A percentile compares a stretch with the other conserved stretches of the same genome.
Conservation (phyloP, 2,888 invertebrate species). For the Polyploca ridens region DNA sequence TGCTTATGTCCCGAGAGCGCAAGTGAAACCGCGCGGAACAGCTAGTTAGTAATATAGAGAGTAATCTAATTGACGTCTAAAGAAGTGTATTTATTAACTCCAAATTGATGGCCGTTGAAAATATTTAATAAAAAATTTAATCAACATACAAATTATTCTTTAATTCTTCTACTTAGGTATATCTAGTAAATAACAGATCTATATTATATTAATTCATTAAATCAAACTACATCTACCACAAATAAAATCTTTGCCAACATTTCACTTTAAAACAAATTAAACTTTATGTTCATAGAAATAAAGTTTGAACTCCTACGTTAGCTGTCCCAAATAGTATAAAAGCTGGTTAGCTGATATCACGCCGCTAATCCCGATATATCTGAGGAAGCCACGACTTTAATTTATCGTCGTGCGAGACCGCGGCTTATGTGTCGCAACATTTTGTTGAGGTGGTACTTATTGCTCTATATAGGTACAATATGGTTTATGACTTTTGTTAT, state of each 20-base stretch:
- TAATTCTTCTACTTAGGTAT: too few relatives aligned
- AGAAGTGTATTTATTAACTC: too few relatives aligned
- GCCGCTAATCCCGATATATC: slow-evolving; percentile 53
- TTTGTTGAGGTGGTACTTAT: slow-evolving; percentile 9
- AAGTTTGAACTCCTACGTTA: slow-evolving; percentile 24
- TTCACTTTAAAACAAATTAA: not conserved
- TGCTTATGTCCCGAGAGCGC: too few relatives aligned
- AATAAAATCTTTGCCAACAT: slow-evolving; percentile 4
- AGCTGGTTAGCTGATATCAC: slow-evolving; percentile 36
- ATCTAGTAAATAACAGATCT: not conserved
- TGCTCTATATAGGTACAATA: not conserved
- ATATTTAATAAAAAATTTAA: too few relatives aligned
- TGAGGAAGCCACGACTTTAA: slow-evolving; percentile 46
- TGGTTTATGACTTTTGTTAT: slow-evolving; percentile 25
- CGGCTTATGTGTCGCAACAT: slow-evolving; percentile 42
- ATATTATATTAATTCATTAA: not conserved
- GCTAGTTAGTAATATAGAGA: too few relatives aligned
- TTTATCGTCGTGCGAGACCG: slow-evolving; percentile 51
- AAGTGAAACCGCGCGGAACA: too few relatives aligned
- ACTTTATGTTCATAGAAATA: slow-evolving; percentile 24
- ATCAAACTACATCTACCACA: not conserved
- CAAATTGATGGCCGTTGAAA: too few relatives aligned
- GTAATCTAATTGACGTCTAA: too few relatives aligned
- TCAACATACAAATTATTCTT: too few relatives aligned
- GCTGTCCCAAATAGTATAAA: slow-evolving; percentile 25